These are phyloP conservation scores for Apolygus lucorum DNA, from an alignment of 1,140 invertebrate genomes.

Conservation along the genomic window DNA sequence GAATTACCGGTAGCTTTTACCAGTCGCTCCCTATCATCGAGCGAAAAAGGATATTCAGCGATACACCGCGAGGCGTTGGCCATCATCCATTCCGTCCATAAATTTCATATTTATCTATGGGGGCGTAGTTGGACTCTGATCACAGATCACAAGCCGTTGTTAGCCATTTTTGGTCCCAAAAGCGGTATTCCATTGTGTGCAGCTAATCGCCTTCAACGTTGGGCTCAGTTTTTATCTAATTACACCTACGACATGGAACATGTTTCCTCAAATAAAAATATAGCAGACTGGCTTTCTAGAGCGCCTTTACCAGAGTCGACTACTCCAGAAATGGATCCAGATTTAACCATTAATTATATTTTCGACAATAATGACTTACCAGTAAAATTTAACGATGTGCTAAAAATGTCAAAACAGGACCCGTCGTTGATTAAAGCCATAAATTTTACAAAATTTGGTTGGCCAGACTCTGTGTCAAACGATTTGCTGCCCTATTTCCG, in stretches of 20 bases:
- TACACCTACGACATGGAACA: conserved; percentile 30
- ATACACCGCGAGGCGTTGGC: conserved; percentile 43
- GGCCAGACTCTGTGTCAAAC: no score
- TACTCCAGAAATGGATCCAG: not conserved
- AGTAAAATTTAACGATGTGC: not conserved
- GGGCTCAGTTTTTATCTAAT: conserved; percentile 36
- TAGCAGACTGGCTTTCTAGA: not conserved
- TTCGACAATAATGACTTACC: not conserved
- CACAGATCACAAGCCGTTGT: conserved; percentile 44
- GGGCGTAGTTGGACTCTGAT: conserved; percentile 38
- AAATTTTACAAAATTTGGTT: not conserved
- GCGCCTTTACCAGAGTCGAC: not conserved
- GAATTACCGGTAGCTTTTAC: not conserved
- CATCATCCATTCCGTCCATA: conserved; percentile 27
- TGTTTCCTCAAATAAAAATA: not conserved
- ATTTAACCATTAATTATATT: not conserved
- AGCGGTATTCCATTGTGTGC: conserved; percentile 34
- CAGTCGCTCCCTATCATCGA: not conserved
- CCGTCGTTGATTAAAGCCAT: not conserved
- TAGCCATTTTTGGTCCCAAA: conserved; percentile 39
- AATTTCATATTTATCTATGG: conserved; percentile 37
- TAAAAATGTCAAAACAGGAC: not conserved
- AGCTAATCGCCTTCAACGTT: conserved; percentile 36
- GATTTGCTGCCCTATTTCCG: no score
- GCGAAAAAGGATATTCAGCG: conserved; percentile 1